Percentiles rank a stretch among this genome's conserved stretches.
phyloP scores from a whole-genome alignment of 2,113 vertebrate species.

The Pyrgilauda ruficollis region DNA sequence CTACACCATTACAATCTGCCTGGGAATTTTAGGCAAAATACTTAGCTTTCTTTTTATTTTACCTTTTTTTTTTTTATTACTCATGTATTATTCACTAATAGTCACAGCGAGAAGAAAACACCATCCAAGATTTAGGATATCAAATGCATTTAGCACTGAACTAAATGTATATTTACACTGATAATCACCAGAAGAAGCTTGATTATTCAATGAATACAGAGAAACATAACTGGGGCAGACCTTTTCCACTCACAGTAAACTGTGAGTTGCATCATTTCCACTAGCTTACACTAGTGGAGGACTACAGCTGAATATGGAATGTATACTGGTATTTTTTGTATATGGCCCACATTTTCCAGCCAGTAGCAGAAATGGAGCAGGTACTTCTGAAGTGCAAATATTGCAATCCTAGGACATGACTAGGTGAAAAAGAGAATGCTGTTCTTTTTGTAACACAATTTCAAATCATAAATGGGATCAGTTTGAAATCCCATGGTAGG shows the following conservation, averaged over 20 bases:
- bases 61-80: not conserved
- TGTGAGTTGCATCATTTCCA: not conserved
- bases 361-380: not conserved
- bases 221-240: not conserved
- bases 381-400: not conserved
- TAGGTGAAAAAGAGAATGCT: not conserved
- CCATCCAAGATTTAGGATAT: not conserved
- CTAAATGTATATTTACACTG: not conserved
- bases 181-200: not conserved
- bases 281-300: not conserved
- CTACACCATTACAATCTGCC: not conserved
- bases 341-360: not conserved
- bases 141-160: not conserved
- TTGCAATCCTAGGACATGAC: not conserved
- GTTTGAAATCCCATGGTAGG: not conserved
- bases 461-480: slow-evolving; percentile 19
- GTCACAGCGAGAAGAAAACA: not conserved
- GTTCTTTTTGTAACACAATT: not conserved
- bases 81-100: not conserved
- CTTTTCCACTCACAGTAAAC: not conserved
- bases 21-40: not conserved
- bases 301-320: not conserved
- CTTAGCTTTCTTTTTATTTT: not conserved
- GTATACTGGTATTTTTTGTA: not conserved
- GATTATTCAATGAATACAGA: not conserved